Percentiles rank a stretch among this genome's conserved stretches.
phyloP scores from a whole-genome alignment of 2,888 invertebrate species.

The Idaea dimidiata region DNA sequence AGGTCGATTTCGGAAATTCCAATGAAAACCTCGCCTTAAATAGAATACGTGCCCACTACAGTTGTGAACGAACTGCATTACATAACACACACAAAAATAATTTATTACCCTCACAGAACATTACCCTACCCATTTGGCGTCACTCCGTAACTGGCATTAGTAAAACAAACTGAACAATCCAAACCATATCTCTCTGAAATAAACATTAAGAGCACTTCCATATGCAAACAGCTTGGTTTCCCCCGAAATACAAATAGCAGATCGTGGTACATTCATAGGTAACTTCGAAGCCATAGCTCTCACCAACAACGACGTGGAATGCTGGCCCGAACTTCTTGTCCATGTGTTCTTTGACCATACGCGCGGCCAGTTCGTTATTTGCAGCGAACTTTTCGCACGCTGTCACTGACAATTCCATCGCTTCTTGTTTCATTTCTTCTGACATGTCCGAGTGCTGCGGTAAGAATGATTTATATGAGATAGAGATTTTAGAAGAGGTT shows the following conservation, averaged over 20 bases:
- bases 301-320: slow-evolving; percentile 97
- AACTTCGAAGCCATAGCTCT: slow-evolving; percentile 96
- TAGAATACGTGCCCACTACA: background rate
- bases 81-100: background rate
- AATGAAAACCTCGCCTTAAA: no score
- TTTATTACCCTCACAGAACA: background rate
- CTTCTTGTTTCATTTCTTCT: slow-evolving; percentile 95
- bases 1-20: no score
- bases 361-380: slow-evolving; percentile 95
- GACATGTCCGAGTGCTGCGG: slow-evolving; percentile 94
- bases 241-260: slow-evolving; percentile 94
- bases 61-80: background rate
- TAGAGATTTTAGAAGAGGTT: background rate
- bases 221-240: slow-evolving; percentile 92
- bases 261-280: slow-evolving; percentile 94
- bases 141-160: background rate
- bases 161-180: background rate
- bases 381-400: slow-evolving; percentile 94
- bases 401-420: slow-evolving; percentile 93
- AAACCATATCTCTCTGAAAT: background rate
- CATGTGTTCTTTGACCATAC: slow-evolving; percentile 95
- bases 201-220: slow-evolving; percentile 90
- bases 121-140: background rate
- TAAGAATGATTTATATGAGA: slow-evolving; percentile 10
- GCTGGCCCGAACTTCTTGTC: slow-evolving; percentile 97